Evolutionary conservation across 2,113 vertebrate genomes (phyloP), one percentile per base, ranked within the genome.

Genomic region (Eptesicus fuscus): DNA sequence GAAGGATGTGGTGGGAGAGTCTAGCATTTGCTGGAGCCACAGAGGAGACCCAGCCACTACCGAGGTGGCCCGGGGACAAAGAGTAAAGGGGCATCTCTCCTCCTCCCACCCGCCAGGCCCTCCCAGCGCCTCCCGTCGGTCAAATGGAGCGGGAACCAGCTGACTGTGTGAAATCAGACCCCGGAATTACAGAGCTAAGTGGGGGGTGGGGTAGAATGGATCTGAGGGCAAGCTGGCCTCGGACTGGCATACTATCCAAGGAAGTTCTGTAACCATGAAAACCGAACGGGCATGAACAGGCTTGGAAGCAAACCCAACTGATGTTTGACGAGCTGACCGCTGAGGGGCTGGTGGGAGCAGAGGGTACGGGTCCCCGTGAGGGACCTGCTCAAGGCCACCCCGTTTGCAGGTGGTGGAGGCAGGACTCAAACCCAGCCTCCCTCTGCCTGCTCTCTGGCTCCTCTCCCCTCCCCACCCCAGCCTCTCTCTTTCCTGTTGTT

Each of bases 401-500:
- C 6, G 42, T 4, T 25, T 30, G 37, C 25, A 44, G 51, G 69
- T 35, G 40, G 51, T 22, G 10, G 51, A 71, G 30, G 70, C 69
- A 25, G 51, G 51, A 28, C 51, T 71, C 51, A 56, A 65, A 13
- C n/a, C 44, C 59, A 77, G 22, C 30, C 51, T 37, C 18, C 63
- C 17, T 5, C 32, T 4, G 0, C 65, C 74, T 14, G 85, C 42
- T 22, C 47, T 76, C 49, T 70, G 63, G 42, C 78, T 89, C 44
- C 51, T 67, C 77, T 40, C 40, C 25, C 25, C 20, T 9, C 74
- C 74, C 61, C 32, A 5, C 56, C 51, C 37, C 14, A 3, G 9
- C 23, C 18, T 67, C 25, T 89, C 76, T 90, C 93, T 90, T 93
- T 95, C 93, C 96, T 96, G 89, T 71, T 56, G 90, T 87, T 90